A percentile compares a stretch with the other conserved stretches of the same genome.
Evolutionary conservation across 2,888 invertebrate genomes (phyloP).

Genomic region (Drosophila kuntzei): DNA sequence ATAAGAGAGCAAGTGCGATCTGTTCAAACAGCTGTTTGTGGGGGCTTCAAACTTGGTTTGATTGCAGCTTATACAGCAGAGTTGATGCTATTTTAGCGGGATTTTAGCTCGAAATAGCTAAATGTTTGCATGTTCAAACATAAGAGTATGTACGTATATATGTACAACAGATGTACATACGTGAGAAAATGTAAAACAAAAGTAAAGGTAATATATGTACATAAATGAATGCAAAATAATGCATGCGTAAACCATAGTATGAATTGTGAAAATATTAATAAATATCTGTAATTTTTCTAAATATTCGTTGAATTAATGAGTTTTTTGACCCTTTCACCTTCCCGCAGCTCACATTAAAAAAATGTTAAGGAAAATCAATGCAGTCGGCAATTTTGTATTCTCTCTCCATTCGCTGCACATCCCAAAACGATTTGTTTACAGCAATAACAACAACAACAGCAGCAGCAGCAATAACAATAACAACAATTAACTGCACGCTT

Average conservation of each 20-base stretch:
- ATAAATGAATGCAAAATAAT: background rate
- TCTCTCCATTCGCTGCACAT: slow-evolving; percentile 15
- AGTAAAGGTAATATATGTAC: background rate
- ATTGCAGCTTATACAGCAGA: slow-evolving; percentile 17
- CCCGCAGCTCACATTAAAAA: slow-evolving; percentile 29
- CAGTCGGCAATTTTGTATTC: slow-evolving; percentile 36
- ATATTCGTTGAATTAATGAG: slow-evolving; percentile 51
- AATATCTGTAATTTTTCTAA: background rate
- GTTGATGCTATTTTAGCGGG: slow-evolving; percentile 17
- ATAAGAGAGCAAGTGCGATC: slow-evolving; percentile 19
- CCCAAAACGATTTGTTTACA: slow-evolving; percentile 69
- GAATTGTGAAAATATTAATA: background rate
- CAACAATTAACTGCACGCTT: slow-evolving; percentile 77
- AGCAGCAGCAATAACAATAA: slow-evolving; percentile 57
- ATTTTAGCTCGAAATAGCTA: slow-evolving; percentile 31
- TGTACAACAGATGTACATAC: slow-evolving; percentile 5
- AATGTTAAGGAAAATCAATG: slow-evolving; percentile 57
- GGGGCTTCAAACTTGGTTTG: slow-evolving; percentile 47
- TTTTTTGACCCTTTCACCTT: slow-evolving; percentile 50
- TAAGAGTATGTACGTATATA: background rate
- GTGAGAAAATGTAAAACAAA: slow-evolving; percentile 15
- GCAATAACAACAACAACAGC: slow-evolving; percentile 20
- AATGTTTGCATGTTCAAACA: background rate
- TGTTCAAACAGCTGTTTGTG: slow-evolving; percentile 34
- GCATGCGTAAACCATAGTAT: background rate